Conservation (phyloP, 2,113 vertebrate species). For the Cranoglanis bouderius region DNA sequence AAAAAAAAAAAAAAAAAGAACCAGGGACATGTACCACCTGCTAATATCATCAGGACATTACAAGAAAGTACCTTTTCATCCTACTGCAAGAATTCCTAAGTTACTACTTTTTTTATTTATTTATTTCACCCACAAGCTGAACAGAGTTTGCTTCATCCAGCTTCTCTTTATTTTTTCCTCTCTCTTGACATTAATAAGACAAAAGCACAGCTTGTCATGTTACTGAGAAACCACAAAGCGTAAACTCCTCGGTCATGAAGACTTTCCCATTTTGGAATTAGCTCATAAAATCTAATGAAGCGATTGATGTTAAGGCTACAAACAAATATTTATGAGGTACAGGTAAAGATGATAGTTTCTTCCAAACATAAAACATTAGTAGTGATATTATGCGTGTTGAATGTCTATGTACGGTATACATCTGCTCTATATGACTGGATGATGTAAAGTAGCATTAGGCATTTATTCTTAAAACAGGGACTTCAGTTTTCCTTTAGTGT, state of each 20-base stretch:
- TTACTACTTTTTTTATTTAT: too few species aligned
- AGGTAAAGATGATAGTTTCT: background rate
- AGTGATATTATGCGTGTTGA: background rate
- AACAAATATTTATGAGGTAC: background rate
- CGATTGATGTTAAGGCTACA: background rate
- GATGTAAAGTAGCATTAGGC: too few species aligned
- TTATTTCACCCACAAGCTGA: too few species aligned
- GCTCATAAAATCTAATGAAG: background rate
- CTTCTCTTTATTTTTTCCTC: background rate
- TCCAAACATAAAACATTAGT: background rate
- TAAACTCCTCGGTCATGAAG: too few species aligned
- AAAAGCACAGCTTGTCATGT: background rate
- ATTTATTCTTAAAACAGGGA: background rate
- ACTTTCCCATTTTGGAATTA: background rate
- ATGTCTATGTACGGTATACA: background rate
- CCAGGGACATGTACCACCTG: background rate
- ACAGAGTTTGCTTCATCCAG: background rate
- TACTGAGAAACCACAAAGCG: background rate
- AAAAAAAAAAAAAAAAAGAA: too few species aligned
- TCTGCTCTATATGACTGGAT: background rate
- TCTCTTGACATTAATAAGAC: background rate
- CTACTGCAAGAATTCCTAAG: too few species aligned
- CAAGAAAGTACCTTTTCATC: too few species aligned
- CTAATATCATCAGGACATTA: background rate
- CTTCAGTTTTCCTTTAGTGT: background rate